Conservation (phyloP, 1,140 invertebrate species). For the Lethocerus indicus region DNA sequence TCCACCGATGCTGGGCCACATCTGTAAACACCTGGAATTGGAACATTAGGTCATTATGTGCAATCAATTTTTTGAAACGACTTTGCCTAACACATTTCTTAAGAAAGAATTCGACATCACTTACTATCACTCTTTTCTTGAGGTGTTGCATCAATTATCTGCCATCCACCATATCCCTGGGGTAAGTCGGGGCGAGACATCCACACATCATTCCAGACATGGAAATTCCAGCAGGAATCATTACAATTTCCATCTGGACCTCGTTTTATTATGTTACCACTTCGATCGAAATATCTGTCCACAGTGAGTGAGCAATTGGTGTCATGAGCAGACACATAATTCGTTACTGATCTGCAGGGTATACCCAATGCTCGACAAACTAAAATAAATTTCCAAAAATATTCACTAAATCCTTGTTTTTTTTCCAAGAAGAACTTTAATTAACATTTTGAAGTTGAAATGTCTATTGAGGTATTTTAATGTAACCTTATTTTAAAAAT, state of each 20-base stretch:
- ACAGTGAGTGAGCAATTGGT: constrained; percentile 39
- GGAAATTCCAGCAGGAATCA: constrained; percentile 60
- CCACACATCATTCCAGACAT: constrained; percentile 76
- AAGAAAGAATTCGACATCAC: too few species aligned
- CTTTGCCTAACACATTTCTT: too few species aligned
- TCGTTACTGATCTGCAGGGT: constrained; percentile 53
- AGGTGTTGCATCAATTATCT: constrained; percentile 59
- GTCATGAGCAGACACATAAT: constrained; percentile 63
- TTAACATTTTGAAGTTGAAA: too few species aligned
- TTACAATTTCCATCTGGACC: constrained; percentile 38
- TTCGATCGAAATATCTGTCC: constrained; percentile 40
- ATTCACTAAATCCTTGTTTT: too few species aligned
- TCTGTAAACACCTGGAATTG: constrained; percentile 32
- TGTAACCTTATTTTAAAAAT: too few species aligned
- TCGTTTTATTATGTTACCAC: constrained; percentile 40
- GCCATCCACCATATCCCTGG: constrained; percentile 57
- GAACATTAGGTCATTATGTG: too few species aligned
- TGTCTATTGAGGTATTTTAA: not conserved
- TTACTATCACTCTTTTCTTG: constrained; percentile 48
- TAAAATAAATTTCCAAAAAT: constrained; percentile 18
- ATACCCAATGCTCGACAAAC: constrained; percentile 43
- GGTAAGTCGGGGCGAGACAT: constrained; percentile 58
- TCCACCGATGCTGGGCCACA: constrained; percentile 53
- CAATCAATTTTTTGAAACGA: too few species aligned
- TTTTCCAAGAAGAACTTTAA: too few species aligned